Base-by-base conservation (phyloP, 2,113 vertebrate genomes). In the Empidonax alnorum region DNA sequence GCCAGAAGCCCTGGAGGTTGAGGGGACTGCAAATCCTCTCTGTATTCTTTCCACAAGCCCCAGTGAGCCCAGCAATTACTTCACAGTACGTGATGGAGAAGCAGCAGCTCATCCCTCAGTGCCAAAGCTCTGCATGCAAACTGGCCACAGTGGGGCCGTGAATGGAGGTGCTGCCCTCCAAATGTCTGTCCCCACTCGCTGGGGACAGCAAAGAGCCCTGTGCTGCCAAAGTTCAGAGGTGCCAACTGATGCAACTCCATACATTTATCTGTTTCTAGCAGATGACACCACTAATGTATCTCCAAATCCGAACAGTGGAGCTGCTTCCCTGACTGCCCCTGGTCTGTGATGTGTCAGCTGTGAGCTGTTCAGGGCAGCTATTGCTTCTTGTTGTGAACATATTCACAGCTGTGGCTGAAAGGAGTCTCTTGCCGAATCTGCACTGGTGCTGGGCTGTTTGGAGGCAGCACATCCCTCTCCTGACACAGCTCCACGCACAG, bases 261-360 rank as follows among this genome's bases (percentile, higher is more conserved):
- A 8, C 20, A 6, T 30, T 4, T 16, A 11, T 27, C 33, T 85
- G 9, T 13, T 76, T 27, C 50, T 61, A 78, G 56, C 66, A 71
- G 24, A 3, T 5, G 65, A 35, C 8, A 2, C 7, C 61, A 23
- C 25, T 18, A 11, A 24, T 0, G 0, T 12, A 25, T 46, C 71
- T 61, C 27, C 39, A 68, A 12, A 37, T 7, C 39, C 37, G 33
- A 44, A 3, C 14, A 0, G 0, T 3, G 13, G 76, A 52, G 61
- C 56, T 52, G 35, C 68, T 78, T n/a, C 52, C 37, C 44, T n/a
- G 68, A 5, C 62, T 44, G 80, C 33, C 35, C 53, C 21, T 37
- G 25, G 25, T 27, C 56, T 22, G 1, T 2, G 1, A 0, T 42
- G 11, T 6, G 20, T 55, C 37, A 65, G 28, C 1, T 69, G 71